Conservation (phyloP, 1,140 invertebrate genomes). For the Dendroctonus ponderosae region DNA sequence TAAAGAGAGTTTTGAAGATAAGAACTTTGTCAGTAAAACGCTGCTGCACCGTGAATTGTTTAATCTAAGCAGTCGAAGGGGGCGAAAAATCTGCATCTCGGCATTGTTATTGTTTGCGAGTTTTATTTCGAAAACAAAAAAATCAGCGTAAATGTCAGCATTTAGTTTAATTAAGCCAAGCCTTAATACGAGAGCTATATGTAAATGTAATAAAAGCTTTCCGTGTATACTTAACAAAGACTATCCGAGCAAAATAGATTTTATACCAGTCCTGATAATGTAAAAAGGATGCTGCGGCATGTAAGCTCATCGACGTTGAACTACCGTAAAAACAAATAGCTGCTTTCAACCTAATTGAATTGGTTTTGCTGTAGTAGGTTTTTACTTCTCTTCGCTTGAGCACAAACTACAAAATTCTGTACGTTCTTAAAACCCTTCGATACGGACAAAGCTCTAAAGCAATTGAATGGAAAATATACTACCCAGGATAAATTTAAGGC, state of each 20-base stretch:
- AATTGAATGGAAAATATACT: slow-evolving; percentile 20
- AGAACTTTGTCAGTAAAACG: too few relatives aligned
- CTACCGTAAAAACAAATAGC: slow-evolving; percentile 29
- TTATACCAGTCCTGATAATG: slow-evolving; percentile 28
- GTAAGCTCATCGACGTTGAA: slow-evolving; percentile 22
- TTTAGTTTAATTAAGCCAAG: too few relatives aligned
- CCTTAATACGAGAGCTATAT: not conserved
- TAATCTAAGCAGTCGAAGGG: too few relatives aligned
- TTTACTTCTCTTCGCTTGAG: slow-evolving; percentile 21
- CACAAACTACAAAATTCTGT: slow-evolving; percentile 21
- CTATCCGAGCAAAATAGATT: slow-evolving; percentile 12
- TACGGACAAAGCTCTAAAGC: slow-evolving; percentile 12
- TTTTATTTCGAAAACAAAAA: too few relatives aligned
- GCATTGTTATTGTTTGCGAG: too few relatives aligned
- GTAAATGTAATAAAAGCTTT: slow-evolving; percentile 6
- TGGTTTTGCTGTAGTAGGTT: slow-evolving; percentile 27
- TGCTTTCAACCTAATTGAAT: slow-evolving; percentile 34
- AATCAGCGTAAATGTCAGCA: too few relatives aligned
- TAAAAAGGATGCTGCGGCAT: slow-evolving; percentile 28
- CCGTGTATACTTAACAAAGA: slow-evolving; percentile 10
- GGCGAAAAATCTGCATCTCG: too few relatives aligned
- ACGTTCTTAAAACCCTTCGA: slow-evolving; percentile 16
- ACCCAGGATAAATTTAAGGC: slow-evolving; percentile 2
- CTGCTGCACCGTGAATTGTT: too few relatives aligned
- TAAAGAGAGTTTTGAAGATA: too few relatives aligned